Base-by-base conservation (phyloP, 2,888 invertebrate genomes). In the Leucophora obtusa region DNA sequence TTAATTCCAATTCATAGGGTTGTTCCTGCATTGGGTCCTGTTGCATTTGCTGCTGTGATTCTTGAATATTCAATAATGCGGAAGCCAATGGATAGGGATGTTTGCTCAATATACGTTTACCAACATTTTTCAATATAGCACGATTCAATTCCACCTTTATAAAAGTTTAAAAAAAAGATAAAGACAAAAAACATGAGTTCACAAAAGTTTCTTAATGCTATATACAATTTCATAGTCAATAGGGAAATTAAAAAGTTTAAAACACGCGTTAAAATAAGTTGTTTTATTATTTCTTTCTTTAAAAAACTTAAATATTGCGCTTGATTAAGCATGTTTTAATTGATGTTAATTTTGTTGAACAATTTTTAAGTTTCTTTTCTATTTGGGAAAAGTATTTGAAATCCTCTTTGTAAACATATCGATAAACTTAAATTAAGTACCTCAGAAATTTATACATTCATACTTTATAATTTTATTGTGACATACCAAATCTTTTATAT, bases 91-190 rank as follows among this genome's bases (percentile, higher is more conserved):
- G 83, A 59, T 83, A 77, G 66, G 79, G 74, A 33, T 83, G 82
- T 63, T 78, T 85, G 77, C 65, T 79, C 66, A 79, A 82, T 65
- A 85, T 85, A 88, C 96, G 93, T 90, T 96, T 96, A 85, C 96
- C 96, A 83, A 96, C 93, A 83, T 93, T 93, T 87, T 94, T 93
- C 85, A 96, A 91, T 87, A 95, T 93, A 83, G 94, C 93, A 75
- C 95, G 92, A 91, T 96, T 96, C 85, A 93, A 93, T 86, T 93
- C 93, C 75, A 93, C 93, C 91, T 93, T 70, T 75, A 15, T 28
- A 28, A 28, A 28, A 3, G 28, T 17, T 24, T 3, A 74, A 38
- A 77, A 62, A 62, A n/a, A 71, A 74, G 60, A 17, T 9, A 72
- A 70, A 53, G 56, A 56, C 54, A 18, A 65, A 15, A 71, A 71